A percentile compares a stretch with the other conserved stretches of the same genome.
Conservation (phyloP, 1,140 invertebrate species). For the Hycleus phaleratus region DNA sequence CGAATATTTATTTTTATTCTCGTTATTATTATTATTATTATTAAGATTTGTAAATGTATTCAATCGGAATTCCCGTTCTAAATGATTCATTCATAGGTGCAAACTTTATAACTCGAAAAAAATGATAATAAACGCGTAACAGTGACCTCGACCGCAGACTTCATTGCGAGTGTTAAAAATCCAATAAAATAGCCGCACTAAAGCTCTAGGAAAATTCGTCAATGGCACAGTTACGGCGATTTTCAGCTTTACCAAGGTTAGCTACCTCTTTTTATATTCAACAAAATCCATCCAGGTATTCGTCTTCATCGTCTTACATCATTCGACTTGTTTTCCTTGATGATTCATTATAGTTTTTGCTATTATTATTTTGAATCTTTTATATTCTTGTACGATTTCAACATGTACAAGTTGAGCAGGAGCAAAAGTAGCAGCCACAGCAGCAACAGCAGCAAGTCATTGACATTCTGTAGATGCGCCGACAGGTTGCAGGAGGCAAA, state of each 20-base stretch:
- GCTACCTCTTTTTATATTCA: not conserved
- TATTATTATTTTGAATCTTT: slow-evolving; percentile 17
- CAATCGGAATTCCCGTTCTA: no score
- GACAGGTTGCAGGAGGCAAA: slow-evolving; percentile 1
- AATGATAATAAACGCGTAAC: not conserved
- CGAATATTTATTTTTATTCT: no score
- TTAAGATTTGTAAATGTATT: no score
- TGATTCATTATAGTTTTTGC: slow-evolving; percentile 28
- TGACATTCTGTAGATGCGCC: not conserved
- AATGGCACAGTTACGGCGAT: slow-evolving; percentile 13
- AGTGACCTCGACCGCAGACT: slow-evolving; percentile 1
- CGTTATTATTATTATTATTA: not conserved
- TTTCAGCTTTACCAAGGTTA: slow-evolving; percentile 6
- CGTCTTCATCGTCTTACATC: slow-evolving; percentile 14
- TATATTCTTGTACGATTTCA: slow-evolving; percentile 15
- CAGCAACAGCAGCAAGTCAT: slow-evolving; percentile 5
- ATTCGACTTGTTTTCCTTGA: slow-evolving; percentile 28
- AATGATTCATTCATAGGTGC: no score
- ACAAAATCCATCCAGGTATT: not conserved
- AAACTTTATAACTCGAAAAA: no score
- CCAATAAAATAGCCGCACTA: not conserved
- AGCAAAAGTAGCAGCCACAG: not conserved
- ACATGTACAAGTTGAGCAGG: not conserved
- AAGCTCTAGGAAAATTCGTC: slow-evolving; percentile 6
- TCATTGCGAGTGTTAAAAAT: no score